Evolutionary conservation across 2,113 vertebrate species (phyloP), one percentile per base, ranked within the genome.

Genomic region (Taurulus bubalis): DNA sequence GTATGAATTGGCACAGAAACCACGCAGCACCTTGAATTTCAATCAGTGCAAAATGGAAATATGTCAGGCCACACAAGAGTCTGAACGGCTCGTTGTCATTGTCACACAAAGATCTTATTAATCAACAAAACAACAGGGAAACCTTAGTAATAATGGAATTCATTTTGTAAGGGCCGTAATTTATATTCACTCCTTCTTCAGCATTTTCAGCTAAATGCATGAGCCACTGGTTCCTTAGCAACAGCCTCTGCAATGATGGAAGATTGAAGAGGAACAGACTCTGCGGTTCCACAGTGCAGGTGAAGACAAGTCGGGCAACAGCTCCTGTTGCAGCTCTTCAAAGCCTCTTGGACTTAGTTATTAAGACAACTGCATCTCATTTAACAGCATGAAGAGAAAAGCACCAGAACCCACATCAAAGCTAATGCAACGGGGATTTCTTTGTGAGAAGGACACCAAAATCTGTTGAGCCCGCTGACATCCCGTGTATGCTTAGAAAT

Each of bases 141-240:
- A 87, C 72, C 74, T 63, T 24, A 58, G 55, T 49, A 75, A 71
- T 12, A 71, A 87, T 63, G 71, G 45, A 75, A 83, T 92, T 87
- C 72, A 80, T 89, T 90, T 88, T 74, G 73, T 79, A 71, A 79
- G 82, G 74, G 78, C 73, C 86, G 62, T 84, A 59, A 87, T 91
- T 92, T 93, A 83, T 91, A 83, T 85, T 92, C 90, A 88, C 77
- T 89, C 79, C 78, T 88, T 89, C 87, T 83, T 85, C 83, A 71
- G 62, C 75, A 78, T 90, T 92, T 88, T 87, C 80, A 84, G 88
- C 81, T 89, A 91, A 91, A 94, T 89, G 87, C 90, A 92, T 68
- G 89, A 94, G 88, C 91, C 84, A 71, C 90, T 69, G 87, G 94
- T 96, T 95, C 78, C 95, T 94, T 94, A 95, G 95, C 95, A 95